Conservation (phyloP, 37 sponge, comb jelly and placozoan species). For the Amphimedon queenslandica region DNA sequence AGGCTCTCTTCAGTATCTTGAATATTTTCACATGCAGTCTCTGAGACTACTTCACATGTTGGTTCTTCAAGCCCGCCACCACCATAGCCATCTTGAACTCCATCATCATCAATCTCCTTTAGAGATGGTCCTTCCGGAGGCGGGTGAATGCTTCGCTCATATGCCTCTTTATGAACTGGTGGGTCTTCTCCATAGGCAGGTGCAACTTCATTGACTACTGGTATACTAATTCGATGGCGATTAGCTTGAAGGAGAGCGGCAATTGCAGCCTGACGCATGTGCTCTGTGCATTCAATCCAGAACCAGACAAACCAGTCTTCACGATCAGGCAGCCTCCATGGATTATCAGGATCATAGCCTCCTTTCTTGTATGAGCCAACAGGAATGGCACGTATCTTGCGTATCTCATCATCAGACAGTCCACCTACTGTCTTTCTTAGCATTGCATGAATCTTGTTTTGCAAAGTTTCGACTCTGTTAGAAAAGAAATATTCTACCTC, state of each 20-base stretch:
- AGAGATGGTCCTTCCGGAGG: background rate
- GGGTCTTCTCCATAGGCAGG: background rate
- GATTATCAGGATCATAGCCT: background rate
- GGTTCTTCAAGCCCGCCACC: too few species aligned
- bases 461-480: background rate
- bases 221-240: background rate
- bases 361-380: conserved; percentile 2
- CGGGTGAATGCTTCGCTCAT: background rate
- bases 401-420: background rate
- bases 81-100: background rate
- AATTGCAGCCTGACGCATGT: background rate
- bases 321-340: conserved; percentile 3
- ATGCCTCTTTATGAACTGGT: background rate
- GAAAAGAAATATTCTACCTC: conserved; percentile 2
- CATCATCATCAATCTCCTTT: background rate
- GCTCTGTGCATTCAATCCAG: conserved; percentile 1
- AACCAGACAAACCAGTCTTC: conserved; percentile 2
- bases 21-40: background rate
- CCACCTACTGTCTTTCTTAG: background rate
- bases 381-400: background rate
- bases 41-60: background rate
- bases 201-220: background rate
- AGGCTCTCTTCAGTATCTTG: too few species aligned
- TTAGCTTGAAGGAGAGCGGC: background rate
- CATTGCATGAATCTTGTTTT: background rate